Base-by-base conservation (phyloP, 2,797 vertebrate genomes). In the Nasua narica region DNA sequence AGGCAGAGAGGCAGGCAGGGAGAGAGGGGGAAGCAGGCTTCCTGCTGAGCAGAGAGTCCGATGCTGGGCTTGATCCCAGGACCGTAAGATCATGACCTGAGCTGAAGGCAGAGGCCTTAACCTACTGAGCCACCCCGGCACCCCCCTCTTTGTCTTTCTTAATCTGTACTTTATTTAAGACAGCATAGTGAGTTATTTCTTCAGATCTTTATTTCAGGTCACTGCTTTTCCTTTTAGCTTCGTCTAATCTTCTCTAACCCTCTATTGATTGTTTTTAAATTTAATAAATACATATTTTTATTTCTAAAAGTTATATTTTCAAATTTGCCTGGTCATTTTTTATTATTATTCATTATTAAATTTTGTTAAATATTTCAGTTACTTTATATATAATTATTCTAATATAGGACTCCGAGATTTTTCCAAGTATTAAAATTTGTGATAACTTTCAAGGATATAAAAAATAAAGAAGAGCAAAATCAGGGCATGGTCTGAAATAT, bases 261-360 rank as follows among this genome's bases (percentile, higher is more conserved):
- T 50, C 16, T 12, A 46, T 50, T 32, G 48, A 74, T 54, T 84
- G 35, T 92, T 69, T 65, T 77, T 50, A 58, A 74, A 81, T 81
- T 76, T 87, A 96, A 40, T 2, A 46, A 65, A 7, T 62, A 43
- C 29, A 29, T 65, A 62, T 37, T 94, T 91, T 88, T 91, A 79
- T 91, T 93, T 93, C 37, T 77, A 56, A 40, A 95, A 70, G 25
- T 74, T 87, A 14, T 19, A 65, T 96, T 97, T 88, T 91, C 50
- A 95, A 46, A 60, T 67, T 54, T 81, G 9, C 70, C 23, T 91
- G 32, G 29, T 83, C 16, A 69, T 78, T 85, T 74, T 70, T 85
- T 62, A 56, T 35, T 70, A 46, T 70, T 88, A 1, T 87, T 77
- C 19, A 87, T 70, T 96, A 43, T 87, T 87, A 65, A 90, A 86